Conservation (phyloP, 2,797 vertebrate species). For the Masticophis lateralis region DNA sequence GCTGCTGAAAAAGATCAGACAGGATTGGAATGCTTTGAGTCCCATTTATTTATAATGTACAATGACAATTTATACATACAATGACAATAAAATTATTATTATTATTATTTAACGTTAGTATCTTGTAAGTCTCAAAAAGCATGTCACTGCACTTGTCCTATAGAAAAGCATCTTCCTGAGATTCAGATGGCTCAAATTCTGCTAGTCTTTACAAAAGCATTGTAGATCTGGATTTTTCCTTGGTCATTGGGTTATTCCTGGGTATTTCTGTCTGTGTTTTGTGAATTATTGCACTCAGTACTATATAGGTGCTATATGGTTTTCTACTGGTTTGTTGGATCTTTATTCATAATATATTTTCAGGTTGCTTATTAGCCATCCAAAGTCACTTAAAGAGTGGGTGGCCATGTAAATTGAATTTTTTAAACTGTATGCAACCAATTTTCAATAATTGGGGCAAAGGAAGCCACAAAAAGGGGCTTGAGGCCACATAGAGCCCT, state of each 20-base stretch:
- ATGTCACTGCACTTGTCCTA: background rate
- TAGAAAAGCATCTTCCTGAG: background rate
- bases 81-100: too few relatives aligned
- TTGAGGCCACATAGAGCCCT: background rate
- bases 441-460: background rate
- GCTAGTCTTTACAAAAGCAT: background rate
- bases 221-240: background rate
- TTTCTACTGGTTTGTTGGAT: background rate
- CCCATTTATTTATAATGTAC: background rate
- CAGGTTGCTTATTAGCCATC: background rate
- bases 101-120: background rate
- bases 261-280: background rate
- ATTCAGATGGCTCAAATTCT: background rate
- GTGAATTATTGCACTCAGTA: background rate
- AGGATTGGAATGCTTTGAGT: background rate
- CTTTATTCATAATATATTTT: background rate
- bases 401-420: background rate
- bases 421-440: background rate
- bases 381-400: background rate
- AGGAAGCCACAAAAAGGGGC: background rate
- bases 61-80: too few relatives aligned
- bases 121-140: background rate
- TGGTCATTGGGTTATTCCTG: background rate
- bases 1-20: background rate
- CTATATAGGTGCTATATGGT: background rate